Evolutionary conservation across 2,888 invertebrate species (phyloP).

Genomic region (Acanthosepion lycidas): DNA sequence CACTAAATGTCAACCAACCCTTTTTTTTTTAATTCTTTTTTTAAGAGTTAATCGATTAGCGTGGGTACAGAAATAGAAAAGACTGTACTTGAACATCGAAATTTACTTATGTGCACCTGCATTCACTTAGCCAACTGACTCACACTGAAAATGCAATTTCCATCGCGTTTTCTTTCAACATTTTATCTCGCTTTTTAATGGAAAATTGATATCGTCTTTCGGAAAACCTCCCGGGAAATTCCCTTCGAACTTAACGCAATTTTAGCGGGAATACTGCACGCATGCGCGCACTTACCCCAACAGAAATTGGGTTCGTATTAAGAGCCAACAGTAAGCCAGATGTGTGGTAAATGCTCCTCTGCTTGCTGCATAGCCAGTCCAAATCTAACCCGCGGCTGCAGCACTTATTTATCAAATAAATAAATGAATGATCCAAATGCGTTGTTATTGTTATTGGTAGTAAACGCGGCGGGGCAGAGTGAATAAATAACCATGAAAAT

Average conservation of each 20-base stretch:
- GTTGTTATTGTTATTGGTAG: not conserved
- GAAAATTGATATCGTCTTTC: slow-evolving; percentile 22
- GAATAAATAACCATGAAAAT: not conserved
- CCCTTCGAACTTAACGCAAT: not conserved
- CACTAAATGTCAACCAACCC: too few species aligned
- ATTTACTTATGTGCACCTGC: slow-evolving; percentile 16
- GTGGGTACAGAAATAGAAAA: not conserved
- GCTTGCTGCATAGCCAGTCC: not conserved
- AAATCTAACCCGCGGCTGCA: not conserved
- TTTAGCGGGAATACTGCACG: not conserved
- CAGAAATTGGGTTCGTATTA: not conserved
- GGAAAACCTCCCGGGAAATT: not conserved
- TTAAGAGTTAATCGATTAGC: not conserved
- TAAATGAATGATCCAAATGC: not conserved
- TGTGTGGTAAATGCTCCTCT: not conserved
- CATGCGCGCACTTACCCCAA: not conserved
- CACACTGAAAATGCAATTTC: not conserved
- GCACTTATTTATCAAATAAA: not conserved
- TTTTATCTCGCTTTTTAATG: slow-evolving; percentile 2
- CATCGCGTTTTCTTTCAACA: not conserved
- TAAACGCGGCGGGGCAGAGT: not conserved
- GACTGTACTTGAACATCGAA: not conserved
- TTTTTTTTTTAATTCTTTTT: not conserved
- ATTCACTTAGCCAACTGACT: not conserved
- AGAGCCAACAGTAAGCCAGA: not conserved